Base-by-base conservation (phyloP, 2,888 invertebrate species). In the Hypomecis punctinalis region DNA sequence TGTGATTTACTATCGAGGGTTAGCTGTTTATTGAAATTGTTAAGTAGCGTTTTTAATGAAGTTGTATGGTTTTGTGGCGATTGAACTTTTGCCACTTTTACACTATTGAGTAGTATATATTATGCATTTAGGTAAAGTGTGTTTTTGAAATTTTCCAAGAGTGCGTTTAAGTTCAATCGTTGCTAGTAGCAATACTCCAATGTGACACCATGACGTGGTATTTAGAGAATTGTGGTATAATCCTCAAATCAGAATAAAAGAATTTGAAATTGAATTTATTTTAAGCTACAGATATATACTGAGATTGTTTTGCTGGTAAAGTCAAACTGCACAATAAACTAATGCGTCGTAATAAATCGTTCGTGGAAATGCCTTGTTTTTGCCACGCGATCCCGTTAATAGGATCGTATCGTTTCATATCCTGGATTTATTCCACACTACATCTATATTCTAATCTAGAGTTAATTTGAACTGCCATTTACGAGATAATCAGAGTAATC, bases 391-490 rank as follows among this genome's bases (percentile, higher is more conserved):
- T 13, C 42, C 36, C n/a, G 5, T 37, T 11, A 51, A 11, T 37
- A 49, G 35, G 43, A 11, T n/a, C 11, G 43, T 11, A 11, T 51
- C 5, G 37, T 7, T n/a, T n/a, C n/a, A n/a, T 10, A 8, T 40
- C 8, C 11, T n/a, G 33, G 43, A 62, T 56, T 51, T 13, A 6
- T 64, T 55, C 5, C 5, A 37, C 43, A 39, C 33, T 49, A 42
- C 33, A 61, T 55, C 37, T 45, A 35, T n/a, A 59, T 53, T 53
- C 45, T 60, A n/a, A 43, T 55, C 59, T 67, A 67, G 61, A 47
- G 47, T 63, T 68, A 66, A 63, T 63, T 62, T n/a, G 8, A 37
- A 71, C 71, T 71, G 71, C 70, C 68, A 71, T 70, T 66, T 65
- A 64, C 56, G 51, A 37, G 68, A 63, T 35, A 59, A 69, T 65